Percentiles rank a stretch among this genome's conserved stretches.
Conservation (phyloP, 2,888 invertebrate species). For the Pollenia griseotomentosa region DNA sequence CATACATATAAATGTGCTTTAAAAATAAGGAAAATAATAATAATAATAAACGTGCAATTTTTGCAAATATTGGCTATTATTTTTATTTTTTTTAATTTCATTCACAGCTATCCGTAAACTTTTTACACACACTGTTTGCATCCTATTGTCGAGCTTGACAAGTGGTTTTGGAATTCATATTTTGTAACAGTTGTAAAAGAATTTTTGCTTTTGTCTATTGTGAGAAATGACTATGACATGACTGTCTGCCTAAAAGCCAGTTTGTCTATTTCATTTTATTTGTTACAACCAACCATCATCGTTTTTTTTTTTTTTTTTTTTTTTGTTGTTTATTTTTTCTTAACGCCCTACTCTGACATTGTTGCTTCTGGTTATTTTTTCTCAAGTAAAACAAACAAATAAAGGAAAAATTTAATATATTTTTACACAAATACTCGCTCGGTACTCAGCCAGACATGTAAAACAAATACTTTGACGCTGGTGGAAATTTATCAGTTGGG, state of each 20-base stretch:
- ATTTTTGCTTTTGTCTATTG: neutral
- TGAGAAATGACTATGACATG: neutral
- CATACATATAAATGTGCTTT: too few relatives aligned
- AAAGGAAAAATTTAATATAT: neutral
- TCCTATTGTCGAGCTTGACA: conserved; percentile 19
- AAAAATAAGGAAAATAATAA: too few relatives aligned
- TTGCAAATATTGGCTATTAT: too few relatives aligned
- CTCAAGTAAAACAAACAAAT: neutral
- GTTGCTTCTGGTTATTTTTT: conserved; percentile 55
- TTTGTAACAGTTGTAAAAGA: neutral
- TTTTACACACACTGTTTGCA: neutral
- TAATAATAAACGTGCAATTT: too few relatives aligned
- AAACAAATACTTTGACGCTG: conserved; percentile 4
- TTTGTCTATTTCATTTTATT: conserved; percentile 40
- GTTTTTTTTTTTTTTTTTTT: neutral
- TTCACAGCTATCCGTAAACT: too few relatives aligned
- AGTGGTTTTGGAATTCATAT: conserved; percentile 35
- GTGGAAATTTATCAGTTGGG: neutral
- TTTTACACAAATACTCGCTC: conserved; percentile 1
- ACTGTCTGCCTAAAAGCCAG: conserved; percentile 26
- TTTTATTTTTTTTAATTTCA: too few relatives aligned
- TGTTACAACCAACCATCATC: neutral
- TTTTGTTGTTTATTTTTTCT: conserved; percentile 13
- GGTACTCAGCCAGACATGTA: neutral
- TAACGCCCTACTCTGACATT: conserved; percentile 55